A percentile compares a stretch with the other conserved stretches of the same genome.
Evolutionary conservation across 2,888 invertebrate genomes (phyloP).

Genomic region (Rhogogaster chlorosoma): DNA sequence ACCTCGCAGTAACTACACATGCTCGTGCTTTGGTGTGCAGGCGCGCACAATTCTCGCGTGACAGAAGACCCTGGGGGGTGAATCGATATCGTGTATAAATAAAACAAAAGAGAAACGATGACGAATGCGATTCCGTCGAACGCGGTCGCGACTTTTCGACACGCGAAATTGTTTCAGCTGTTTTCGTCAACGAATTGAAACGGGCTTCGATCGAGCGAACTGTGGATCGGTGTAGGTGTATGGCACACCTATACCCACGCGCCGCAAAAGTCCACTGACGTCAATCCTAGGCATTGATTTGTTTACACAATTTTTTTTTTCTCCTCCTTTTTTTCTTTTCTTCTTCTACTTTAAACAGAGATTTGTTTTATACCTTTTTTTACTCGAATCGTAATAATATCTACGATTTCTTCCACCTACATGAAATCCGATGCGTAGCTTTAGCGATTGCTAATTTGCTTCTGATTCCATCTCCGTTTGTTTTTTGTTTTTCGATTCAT

Average conservation of each 20-base stretch:
- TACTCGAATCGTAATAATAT: background rate
- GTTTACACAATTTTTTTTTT: background rate
- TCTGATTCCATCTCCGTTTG: background rate
- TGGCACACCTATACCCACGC: background rate
- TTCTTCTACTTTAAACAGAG: background rate
- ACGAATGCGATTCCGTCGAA: conserved; percentile 27
- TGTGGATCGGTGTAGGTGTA: background rate
- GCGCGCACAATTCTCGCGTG: conserved; percentile 5
- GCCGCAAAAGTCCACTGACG: background rate
- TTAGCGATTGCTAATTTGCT: background rate
- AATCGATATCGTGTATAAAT: conserved; percentile 43
- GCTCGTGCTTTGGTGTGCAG: background rate
- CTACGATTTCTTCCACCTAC: background rate
- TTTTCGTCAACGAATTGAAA: background rate
- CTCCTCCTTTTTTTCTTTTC: background rate
- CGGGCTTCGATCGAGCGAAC: background rate
- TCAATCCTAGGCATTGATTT: conserved; percentile 15
- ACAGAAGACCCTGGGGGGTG: background rate
- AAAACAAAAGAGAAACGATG: conserved; percentile 34
- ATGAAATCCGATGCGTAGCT: background rate
- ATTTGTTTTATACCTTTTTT: background rate
- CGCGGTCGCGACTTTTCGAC: conserved; percentile 40
- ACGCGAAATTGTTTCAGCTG: conserved; percentile 22
- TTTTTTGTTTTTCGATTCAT: background rate
- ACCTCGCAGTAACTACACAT: no score